Evolutionary conservation across 1,140 invertebrate species (phyloP), one percentile per base, ranked within the genome.

Genomic region (Apocrypta bakeri): DNA sequence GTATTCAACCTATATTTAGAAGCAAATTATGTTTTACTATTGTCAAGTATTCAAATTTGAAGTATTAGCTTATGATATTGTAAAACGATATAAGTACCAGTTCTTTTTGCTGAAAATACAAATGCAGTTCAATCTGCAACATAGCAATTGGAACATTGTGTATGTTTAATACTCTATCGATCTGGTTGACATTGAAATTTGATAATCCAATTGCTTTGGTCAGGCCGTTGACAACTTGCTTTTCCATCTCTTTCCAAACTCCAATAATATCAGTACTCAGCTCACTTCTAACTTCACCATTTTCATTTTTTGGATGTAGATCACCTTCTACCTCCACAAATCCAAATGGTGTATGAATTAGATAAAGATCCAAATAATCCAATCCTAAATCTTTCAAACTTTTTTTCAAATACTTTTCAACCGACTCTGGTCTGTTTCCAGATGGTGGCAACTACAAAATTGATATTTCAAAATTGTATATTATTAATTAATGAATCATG

Each of bases 161-260:
- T 91, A 66, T 89, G 88, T 73, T 91, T 1, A 96, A 88, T 69
- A 97, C 93, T 80, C 93, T 93, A 24, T 92, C 87, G 78, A 97
- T 95, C 91, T 97, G 96, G 12, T 88, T 86, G 61, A 93, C 92
- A 88, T 96, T 97, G 85, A 97, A 97, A 89, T 97, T 97, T 0
- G 96, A 97, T 6, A 97, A 82, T 0, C 96, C 96, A 84, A 97
- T 95, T 0, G 95, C 93, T 86, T 94, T 94, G 8, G 94, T 89
- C 25, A 94, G 90, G 37, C 95, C 95, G 17, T 92, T 92, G 31
- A 93, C 91, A 12, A 94, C 91, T 89, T 95, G 87, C 71, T 88
- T 88, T 89, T 97, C 96, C 96, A 97, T 96, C 88, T 93, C 94
- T 92, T 93, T 93, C 96, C 96, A 97, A 76, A 94, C 91, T n/a